These are phyloP conservation scores for Bryconaethiops microstoma DNA, from an alignment of 2,797 vertebrate genomes.

Conservation along the genomic window DNA sequence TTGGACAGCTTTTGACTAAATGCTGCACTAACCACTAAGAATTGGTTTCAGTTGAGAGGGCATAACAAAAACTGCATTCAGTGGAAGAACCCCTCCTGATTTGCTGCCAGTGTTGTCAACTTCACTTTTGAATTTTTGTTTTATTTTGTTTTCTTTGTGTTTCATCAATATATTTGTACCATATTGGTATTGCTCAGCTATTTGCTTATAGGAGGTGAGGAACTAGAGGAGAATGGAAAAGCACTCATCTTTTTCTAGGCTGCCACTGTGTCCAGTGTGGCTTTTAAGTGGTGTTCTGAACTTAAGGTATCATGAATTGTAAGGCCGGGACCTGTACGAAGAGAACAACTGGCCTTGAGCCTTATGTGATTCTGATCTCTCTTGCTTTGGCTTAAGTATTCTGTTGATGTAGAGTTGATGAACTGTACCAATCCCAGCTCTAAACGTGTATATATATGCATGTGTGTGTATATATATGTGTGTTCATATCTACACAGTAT, in stretches of 20 bases:
- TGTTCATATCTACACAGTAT: slow-evolving; percentile 84
- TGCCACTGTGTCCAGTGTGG: slow-evolving; percentile 78
- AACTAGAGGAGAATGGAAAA: slow-evolving; percentile 68
- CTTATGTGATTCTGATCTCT: slow-evolving; percentile 69
- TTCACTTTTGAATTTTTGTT: slow-evolving; percentile 73
- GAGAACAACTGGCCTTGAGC: slow-evolving; percentile 61
- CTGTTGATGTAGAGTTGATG: slow-evolving; percentile 78
- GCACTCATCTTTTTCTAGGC: slow-evolving; percentile 71
- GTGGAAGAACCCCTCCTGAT: neutral
- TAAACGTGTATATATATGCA: slow-evolving; percentile 83
- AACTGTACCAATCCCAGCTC: slow-evolving; percentile 69
- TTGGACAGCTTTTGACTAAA: slow-evolving; percentile 40
- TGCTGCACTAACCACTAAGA: slow-evolving; percentile 32
- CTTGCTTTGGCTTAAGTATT: slow-evolving; percentile 78
- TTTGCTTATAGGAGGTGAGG: slow-evolving; percentile 75
- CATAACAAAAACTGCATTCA: slow-evolving; percentile 40
- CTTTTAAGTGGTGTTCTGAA: slow-evolving; percentile 72
- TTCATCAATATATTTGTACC: slow-evolving; percentile 83
- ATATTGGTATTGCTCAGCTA: slow-evolving; percentile 88
- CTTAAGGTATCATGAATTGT: slow-evolving; percentile 59
- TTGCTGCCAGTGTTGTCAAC: slow-evolving; percentile 68
- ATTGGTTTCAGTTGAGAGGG: slow-evolving; percentile 25
- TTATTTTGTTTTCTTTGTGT: slow-evolving; percentile 65
- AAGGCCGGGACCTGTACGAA: slow-evolving; percentile 47
- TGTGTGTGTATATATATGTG: slow-evolving; percentile 75